Evolutionary conservation across 2,888 invertebrate genomes (phyloP).

Genomic region (Onthophagus sagittarius): DNA sequence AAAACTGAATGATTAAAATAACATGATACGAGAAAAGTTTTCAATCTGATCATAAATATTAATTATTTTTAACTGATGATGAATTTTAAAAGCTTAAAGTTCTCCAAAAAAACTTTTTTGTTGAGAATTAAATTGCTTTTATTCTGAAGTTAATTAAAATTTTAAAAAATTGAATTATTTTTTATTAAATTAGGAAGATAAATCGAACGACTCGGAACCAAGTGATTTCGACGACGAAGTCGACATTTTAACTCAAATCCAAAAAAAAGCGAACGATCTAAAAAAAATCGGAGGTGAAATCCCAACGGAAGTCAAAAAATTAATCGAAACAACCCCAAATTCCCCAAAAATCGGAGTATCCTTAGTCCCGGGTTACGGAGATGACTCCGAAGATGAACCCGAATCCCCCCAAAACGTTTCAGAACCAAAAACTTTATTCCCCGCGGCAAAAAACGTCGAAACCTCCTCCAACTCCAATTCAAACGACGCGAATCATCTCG

Average conservation of each 20-base stretch:
- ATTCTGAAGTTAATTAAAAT: slow-evolving; percentile 36
- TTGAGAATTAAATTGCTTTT: slow-evolving; percentile 36
- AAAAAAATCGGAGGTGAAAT: slow-evolving; percentile 47
- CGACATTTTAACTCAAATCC: slow-evolving; percentile 45
- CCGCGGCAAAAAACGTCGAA: not conserved
- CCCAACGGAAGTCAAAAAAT: slow-evolving; percentile 41
- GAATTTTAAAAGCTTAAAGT: slow-evolving; percentile 44
- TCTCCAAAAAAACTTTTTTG: slow-evolving; percentile 34
- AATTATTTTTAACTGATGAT: slow-evolving; percentile 42
- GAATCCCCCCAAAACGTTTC: slow-evolving; percentile 30
- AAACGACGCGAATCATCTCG: slow-evolving; percentile 9
- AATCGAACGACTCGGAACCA: slow-evolving; percentile 15
- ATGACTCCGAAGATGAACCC: slow-evolving; percentile 52
- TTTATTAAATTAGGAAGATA: not conserved
- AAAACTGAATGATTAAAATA: slow-evolving; percentile 23
- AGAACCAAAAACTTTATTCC: slow-evolving; percentile 21
- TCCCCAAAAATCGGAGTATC: slow-evolving; percentile 42
- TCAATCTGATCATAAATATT: slow-evolving; percentile 45
- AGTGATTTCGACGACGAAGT: slow-evolving; percentile 42
- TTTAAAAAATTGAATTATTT: not conserved
- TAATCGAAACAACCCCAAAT: slow-evolving; percentile 30
- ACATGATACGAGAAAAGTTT: slow-evolving; percentile 41
- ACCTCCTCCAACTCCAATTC: not conserved
- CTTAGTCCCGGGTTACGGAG: slow-evolving; percentile 55
- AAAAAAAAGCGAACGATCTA: slow-evolving; percentile 47